A percentile compares a stretch with the other conserved stretches of the same genome.
Evolutionary conservation across 2,888 invertebrate genomes (phyloP).

Genomic region (Drosophila quinaria): DNA sequence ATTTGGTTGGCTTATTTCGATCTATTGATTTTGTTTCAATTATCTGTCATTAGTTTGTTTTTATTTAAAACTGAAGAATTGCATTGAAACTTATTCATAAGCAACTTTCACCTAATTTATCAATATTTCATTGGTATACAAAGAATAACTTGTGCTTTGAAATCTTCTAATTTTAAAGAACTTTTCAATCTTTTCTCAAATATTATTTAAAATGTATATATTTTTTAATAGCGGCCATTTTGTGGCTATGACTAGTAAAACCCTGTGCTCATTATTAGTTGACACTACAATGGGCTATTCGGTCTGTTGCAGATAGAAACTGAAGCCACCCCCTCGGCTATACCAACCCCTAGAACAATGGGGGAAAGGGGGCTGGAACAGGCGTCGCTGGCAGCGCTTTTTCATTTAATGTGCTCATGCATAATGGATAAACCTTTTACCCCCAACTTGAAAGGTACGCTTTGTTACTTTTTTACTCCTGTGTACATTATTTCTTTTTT

Average conservation of each 20-base stretch:
- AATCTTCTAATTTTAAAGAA: neutral
- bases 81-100: neutral
- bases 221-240: slow-evolving; percentile 39
- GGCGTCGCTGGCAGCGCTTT: slow-evolving; percentile 44
- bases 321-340: slow-evolving; percentile 38
- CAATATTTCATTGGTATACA: no score
- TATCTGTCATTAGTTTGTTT: neutral
- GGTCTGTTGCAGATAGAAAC: slow-evolving; percentile 17
- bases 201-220: slow-evolving; percentile 1
- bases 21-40: neutral
- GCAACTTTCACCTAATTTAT: neutral
- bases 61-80: neutral
- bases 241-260: slow-evolving; percentile 29
- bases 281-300: slow-evolving; percentile 24
- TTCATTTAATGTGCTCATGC: slow-evolving; percentile 78
- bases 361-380: slow-evolving; percentile 1
- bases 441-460: slow-evolving; percentile 33
- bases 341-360: slow-evolving; percentile 37
- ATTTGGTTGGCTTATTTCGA: neutral
- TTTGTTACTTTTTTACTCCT: slow-evolving; percentile 12
- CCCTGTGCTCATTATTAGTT: slow-evolving; percentile 44
- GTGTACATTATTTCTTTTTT: neutral
- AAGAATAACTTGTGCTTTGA: neutral
- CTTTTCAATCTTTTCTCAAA: neutral
- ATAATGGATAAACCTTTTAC: slow-evolving; percentile 74